phyloP scores from a whole-genome alignment of 2,888 invertebrate species.

The Brachylomia viminalis region DNA sequence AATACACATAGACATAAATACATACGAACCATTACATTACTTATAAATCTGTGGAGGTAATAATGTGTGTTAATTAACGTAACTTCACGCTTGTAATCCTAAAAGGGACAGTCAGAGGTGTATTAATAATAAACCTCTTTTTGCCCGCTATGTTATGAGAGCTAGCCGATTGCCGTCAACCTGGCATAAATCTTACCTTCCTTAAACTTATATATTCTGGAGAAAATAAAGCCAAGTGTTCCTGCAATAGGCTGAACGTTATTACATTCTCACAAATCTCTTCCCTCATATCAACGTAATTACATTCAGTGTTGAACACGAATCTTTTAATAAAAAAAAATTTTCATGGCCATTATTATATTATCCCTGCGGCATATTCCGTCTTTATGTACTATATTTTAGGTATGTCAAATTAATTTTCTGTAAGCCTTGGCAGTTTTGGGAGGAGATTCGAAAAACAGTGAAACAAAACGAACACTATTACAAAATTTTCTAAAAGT shows the following conservation, averaged over 20 bases:
- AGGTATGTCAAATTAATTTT: too few relatives aligned
- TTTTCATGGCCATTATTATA: not conserved
- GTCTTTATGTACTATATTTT: not conserved
- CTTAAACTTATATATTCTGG: not conserved
- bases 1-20: not conserved
- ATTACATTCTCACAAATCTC: slow-evolving; percentile 13
- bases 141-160: not conserved
- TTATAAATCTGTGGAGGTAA: not conserved
- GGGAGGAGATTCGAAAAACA: not conserved
- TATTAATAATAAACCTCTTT: not conserved
- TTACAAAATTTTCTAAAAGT: not conserved
- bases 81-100: not conserved
- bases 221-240: not conserved
- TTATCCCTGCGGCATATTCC: not conserved
- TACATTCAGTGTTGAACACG: not conserved
- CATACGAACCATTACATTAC: not conserved
- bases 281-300: slow-evolving; percentile 6
- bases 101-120: not conserved
- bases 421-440: not conserved
- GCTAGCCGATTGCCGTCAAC: not conserved
- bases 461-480: not conserved
- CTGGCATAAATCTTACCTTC: not conserved
- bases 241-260: not conserved
- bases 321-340: not conserved
- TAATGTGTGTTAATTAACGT: not conserved